Evolutionary conservation across 1,140 invertebrate genomes (phyloP), one percentile per base, ranked within the genome.

Genomic region (Luehdorfia chinensis): DNA sequence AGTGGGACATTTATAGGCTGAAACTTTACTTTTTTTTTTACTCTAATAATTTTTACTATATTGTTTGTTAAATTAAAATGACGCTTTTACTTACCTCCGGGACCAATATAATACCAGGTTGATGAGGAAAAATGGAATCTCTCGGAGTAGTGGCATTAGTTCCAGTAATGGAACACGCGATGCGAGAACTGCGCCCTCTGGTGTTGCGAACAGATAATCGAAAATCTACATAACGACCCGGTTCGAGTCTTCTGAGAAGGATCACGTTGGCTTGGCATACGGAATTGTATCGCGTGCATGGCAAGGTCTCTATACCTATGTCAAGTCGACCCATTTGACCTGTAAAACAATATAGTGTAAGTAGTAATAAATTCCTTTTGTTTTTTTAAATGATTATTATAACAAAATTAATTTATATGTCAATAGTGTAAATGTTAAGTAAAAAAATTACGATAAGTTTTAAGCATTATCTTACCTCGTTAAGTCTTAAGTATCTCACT

Each of bases 241-340:
- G 89, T 68, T 93, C 92, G 52, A 96, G 77, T 27, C 91, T 87
- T 54, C 91, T 89, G 46, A 91, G 91, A 41, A 96, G 86, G 37
- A 95, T 90, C 36, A 96, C 92, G 75, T 96, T 95, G 7, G 94
- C 94, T 73, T 95, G 93, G 75, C 94, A 95, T 44, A 94, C 91
- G 13, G 93, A 94, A 83, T 94, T 93, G 84, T 94, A 94, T 39
- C 92, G 89, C 9, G 91, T 93, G 86, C 94, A 96, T 23, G 94
- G 93, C 13, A 95, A 88, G 58, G 92, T 91, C 77, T 94, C 93
- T 43, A 95, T 89, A 58, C 90, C 89, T 25, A 95, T 91, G 60
- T 93, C 90, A 21, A 92, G 89, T 46, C 90, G 90, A 49, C 91
- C 91, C 73, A 88, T 77, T 88, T 91, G 78, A 87, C 91, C 90